Evolutionary conservation across 2,113 vertebrate species (phyloP).

Genomic region (Chroicocephalus ridibundus): DNA sequence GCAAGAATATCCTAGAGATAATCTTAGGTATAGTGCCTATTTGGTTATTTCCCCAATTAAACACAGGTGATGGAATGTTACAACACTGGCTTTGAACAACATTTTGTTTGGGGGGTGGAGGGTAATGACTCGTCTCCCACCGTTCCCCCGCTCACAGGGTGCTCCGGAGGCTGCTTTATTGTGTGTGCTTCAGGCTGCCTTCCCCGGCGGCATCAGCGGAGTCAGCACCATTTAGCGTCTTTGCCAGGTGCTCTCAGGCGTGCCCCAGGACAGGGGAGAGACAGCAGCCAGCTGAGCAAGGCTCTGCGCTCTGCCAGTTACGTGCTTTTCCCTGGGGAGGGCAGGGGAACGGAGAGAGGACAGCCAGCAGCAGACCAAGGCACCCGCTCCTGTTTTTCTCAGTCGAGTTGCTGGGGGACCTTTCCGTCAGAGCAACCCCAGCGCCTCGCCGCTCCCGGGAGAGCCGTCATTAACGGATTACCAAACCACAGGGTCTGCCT

Average conservation of each 20-base stretch:
- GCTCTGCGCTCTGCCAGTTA: neutral
- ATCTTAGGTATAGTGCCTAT: neutral
- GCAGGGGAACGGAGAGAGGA: neutral
- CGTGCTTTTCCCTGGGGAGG: neutral
- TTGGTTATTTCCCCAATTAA: constrained; percentile 47
- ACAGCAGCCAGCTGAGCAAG: neutral
- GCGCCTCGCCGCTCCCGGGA: neutral
- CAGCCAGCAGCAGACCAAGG: neutral
- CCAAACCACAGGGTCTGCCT: neutral
- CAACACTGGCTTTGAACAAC: neutral
- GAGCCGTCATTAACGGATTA: neutral
- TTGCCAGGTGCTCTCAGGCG: neutral
- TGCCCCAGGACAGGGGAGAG: constrained; percentile 1
- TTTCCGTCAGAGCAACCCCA: neutral
- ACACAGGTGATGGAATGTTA: neutral
- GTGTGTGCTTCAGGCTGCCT: neutral
- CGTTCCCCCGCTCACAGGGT: fast-evolving
- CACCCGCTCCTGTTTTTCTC: neutral
- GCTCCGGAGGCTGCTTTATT: neutral
- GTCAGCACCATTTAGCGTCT: constrained; percentile 38
- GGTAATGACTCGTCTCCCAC: neutral
- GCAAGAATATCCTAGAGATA: neutral
- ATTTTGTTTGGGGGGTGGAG: neutral
- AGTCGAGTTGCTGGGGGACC: neutral
- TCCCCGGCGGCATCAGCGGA: neutral